Evolutionary conservation across 2,113 vertebrate genomes (phyloP), one percentile per base, ranked within the genome.

Genomic region (Coturnix japonica): DNA sequence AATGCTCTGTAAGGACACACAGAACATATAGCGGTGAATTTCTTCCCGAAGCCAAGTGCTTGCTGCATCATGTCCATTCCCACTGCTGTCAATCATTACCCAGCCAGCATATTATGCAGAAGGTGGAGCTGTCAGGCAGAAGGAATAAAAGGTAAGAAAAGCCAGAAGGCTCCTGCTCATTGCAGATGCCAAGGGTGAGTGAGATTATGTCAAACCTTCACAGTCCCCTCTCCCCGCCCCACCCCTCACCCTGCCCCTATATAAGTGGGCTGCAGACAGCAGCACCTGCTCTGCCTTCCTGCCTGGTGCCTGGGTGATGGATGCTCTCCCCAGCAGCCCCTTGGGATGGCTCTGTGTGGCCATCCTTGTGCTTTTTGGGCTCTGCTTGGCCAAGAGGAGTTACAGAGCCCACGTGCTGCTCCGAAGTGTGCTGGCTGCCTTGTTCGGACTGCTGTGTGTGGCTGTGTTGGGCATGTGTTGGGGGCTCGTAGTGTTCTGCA

Each of bases 51-150:
- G 75, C 70, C 65, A 74, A 78, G 82, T 3, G 2, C 84, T 75
- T 84, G n/a, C 76, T 90, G n/a, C 63, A 84, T 81, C 86, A 20
- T 17, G 77, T 71, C 90, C 60, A 47, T 87, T 89, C 77, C 81
- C 39, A 31, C 75, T 4, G 90, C 89, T 96, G 94, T 97, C 97
- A 98, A 94, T 97, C 82, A 96, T 97, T 97, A 96, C 76, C 96
- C 74, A 94, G 82, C 31, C 92, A 47, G 89, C 92, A 21, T 31
- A 63, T 93, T 66, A 80, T 93, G 95, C 89, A 77, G 95, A 89
- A 95, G 95, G 96, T 96, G 96, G 95, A 94, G 93, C 83, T 81
- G 70, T 85, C 81, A 90, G 91, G 81, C 78, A 87, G 73, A 59
- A 86, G 63, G 71, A 94, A 73, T 11, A 80, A 63, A 78, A 95